These are phyloP conservation scores for Marmota flaviventris DNA, from an alignment of 2,113 vertebrate species.

Conservation along the genomic window DNA sequence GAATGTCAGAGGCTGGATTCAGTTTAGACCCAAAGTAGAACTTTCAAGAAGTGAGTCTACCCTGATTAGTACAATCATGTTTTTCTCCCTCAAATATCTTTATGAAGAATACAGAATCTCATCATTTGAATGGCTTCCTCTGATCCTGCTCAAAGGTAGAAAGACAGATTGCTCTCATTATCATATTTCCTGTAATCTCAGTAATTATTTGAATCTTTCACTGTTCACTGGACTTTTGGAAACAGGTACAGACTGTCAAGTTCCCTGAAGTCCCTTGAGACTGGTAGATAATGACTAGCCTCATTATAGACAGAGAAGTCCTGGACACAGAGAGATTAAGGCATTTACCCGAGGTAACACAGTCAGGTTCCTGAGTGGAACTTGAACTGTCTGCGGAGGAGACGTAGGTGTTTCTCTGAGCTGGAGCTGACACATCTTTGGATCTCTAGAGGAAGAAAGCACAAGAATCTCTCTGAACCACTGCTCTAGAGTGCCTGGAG, in stretches of 20 bases:
- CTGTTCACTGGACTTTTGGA: slow-evolving; percentile 55
- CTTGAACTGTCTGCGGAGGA: neutral
- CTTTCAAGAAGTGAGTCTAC: neutral
- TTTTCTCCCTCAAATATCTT: neutral
- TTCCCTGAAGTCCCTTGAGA: neutral
- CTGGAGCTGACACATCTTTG: neutral
- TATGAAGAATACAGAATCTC: slow-evolving; percentile 18
- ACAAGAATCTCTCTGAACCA: neutral
- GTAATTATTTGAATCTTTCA: slow-evolving; percentile 67
- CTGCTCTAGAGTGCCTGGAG: neutral
- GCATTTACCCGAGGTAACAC: neutral
- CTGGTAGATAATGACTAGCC: neutral
- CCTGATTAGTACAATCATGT: neutral
- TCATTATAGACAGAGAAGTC: neutral
- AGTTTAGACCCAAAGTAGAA: slow-evolving; percentile 30
- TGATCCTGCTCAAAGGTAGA: slow-evolving; percentile 22
- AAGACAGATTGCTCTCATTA: slow-evolving; percentile 61
- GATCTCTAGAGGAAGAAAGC: neutral
- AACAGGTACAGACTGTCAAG: slow-evolving; percentile 25
- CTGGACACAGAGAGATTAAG: neutral
- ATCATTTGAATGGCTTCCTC: neutral
- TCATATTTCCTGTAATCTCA: slow-evolving; percentile 49
- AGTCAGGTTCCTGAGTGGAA: neutral
- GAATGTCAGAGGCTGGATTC: neutral
- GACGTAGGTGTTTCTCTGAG: neutral